phyloP scores from a whole-genome alignment of 1,140 invertebrate genomes.

The Ips nitidus region DNA sequence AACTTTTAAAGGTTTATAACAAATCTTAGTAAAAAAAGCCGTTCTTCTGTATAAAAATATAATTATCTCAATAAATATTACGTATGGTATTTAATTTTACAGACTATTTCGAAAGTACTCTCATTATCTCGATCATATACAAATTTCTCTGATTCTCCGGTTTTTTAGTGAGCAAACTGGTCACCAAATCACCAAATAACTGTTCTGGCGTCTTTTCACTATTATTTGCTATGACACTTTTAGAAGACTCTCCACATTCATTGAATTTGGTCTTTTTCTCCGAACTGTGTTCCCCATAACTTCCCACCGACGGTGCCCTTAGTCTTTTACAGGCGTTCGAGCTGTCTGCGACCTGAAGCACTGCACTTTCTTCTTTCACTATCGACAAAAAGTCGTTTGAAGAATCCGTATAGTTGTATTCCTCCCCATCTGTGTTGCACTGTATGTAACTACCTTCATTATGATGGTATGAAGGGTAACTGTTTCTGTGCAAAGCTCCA shows the following conservation, averaged over 20 bases:
- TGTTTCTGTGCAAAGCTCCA: too few relatives aligned
- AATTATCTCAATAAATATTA: too few relatives aligned
- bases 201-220: conserved; percentile 38
- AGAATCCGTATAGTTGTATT: conserved; percentile 36
- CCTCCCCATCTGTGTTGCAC: conserved; percentile 25
- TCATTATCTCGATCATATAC: conserved; percentile 46
- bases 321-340: conserved; percentile 26
- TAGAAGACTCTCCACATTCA: conserved; percentile 1
- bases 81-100: too few relatives aligned
- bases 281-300: conserved; percentile 23
- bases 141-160: conserved; percentile 42
- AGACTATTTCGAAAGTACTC: conserved; percentile 40
- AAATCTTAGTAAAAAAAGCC: too few relatives aligned
- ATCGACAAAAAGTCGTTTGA: conserved; percentile 31
- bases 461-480: neutral
- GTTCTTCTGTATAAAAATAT: too few relatives aligned
- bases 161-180: conserved; percentile 40
- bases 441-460: conserved; percentile 3
- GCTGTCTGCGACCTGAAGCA: conserved; percentile 38
- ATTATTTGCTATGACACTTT: neutral
- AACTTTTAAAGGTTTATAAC: too few relatives aligned
- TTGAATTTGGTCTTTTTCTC: conserved; percentile 4
- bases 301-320: conserved; percentile 33
- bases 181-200: conserved; percentile 44
- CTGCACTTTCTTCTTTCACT: conserved; percentile 35